These are phyloP conservation scores for Propsilocerus akamusi DNA, from an alignment of 1,140 invertebrate species.

Conservation along the genomic window DNA sequence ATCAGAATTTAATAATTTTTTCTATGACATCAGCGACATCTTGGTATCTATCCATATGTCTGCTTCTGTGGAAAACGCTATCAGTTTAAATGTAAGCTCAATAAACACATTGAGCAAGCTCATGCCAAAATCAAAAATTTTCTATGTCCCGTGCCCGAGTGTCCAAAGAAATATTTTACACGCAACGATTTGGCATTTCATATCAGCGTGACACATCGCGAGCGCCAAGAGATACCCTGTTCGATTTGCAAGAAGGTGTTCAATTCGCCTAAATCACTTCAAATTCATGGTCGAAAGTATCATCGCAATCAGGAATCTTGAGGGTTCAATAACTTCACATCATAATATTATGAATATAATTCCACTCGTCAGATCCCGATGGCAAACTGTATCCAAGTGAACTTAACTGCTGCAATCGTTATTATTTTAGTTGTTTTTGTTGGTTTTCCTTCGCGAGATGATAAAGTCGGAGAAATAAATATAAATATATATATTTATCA, in stretches of 20 bases:
- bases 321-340: neutral
- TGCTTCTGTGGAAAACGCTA: neutral
- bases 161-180: neutral
- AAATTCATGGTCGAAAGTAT: neutral
- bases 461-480: neutral
- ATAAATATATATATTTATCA: neutral
- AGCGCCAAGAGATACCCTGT: neutral
- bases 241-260: neutral
- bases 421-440: too few species aligned
- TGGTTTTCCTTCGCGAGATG: too few species aligned
- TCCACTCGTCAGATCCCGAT: neutral
- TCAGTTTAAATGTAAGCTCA: neutral
- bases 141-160: neutral
- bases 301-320: neutral
- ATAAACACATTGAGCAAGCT: neutral
- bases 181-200: neutral
- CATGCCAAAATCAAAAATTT: conserved; percentile 1
- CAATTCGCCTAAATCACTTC: neutral
- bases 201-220: neutral
- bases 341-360: neutral
- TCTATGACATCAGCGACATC: too few species aligned
- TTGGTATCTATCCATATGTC: neutral
- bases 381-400: conserved; percentile 1
- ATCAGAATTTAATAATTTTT: too few species aligned
- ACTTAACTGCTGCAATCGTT: too few species aligned